A percentile compares a stretch with the other conserved stretches of the same genome.
Evolutionary conservation across 1,140 invertebrate species (phyloP).

Genomic region (Hypsibius dujardini): DNA sequence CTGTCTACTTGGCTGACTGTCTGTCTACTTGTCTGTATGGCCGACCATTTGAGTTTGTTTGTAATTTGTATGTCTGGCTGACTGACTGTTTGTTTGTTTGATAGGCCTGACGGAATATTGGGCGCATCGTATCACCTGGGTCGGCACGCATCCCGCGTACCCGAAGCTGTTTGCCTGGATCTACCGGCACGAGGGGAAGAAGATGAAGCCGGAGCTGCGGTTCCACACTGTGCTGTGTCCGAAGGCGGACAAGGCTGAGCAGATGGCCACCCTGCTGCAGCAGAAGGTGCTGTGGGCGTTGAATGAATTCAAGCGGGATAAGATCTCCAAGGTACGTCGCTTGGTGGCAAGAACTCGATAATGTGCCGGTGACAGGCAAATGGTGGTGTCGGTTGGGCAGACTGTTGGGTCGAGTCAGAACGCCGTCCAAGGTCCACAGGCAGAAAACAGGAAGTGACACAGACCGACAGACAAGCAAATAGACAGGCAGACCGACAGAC

Average conservation of each 20-base stretch:
- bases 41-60: too few species aligned
- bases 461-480: too few species aligned
- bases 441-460: too few species aligned
- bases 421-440: too few species aligned
- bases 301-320: constrained; percentile 79
- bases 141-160: constrained; percentile 64
- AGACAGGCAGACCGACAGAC: too few species aligned
- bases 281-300: constrained; percentile 60
- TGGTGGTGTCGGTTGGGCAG: too few species aligned
- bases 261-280: constrained; percentile 50
- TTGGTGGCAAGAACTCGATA: too few species aligned
- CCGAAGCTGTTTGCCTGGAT: constrained; percentile 64
- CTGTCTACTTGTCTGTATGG: too few species aligned
- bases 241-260: constrained; percentile 51
- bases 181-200: constrained; percentile 73
- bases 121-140: constrained; percentile 82
- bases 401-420: too few species aligned
- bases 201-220: constrained; percentile 81
- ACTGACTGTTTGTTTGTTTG: neutral
- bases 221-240: constrained; percentile 94
- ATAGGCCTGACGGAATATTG: neutral
- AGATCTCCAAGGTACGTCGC: constrained; percentile 46
- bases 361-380: too few species aligned
- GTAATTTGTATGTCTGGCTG: constrained; percentile 25
- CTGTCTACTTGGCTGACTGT: too few species aligned